Evolutionary conservation across 1,140 invertebrate genomes (phyloP).

Genomic region (Heliconius congener): DNA sequence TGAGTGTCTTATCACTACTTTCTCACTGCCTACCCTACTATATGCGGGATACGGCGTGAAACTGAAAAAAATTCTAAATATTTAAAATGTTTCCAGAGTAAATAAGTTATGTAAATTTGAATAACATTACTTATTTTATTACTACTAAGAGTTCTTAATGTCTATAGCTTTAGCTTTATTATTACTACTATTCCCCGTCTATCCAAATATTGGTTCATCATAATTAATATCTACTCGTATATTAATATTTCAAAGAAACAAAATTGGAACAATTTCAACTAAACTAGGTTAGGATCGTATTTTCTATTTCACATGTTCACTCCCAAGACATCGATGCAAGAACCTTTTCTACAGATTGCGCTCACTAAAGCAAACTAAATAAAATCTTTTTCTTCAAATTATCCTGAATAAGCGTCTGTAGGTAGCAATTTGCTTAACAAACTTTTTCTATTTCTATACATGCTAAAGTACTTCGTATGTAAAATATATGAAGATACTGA

Average conservation of each 20-base stretch:
- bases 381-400: conserved; percentile 5
- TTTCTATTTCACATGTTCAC: background rate
- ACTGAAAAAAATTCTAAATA: no score
- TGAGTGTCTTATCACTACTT: no score
- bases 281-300: background rate
- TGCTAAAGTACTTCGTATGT: background rate
- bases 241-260: background rate
- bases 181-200: no score
- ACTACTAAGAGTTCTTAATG: no score
- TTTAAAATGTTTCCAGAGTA: no score
- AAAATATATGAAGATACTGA: background rate
- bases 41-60: no score
- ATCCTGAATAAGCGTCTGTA: background rate
- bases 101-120: no score
- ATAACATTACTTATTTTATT: no score
- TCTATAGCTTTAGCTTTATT: no score
- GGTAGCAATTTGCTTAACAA: background rate
- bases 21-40: no score
- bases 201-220: background rate
- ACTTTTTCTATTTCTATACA: background rate
- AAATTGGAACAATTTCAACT: background rate
- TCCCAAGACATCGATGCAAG: conserved; percentile 2
- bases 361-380: background rate
- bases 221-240: background rate
- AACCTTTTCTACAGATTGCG: conserved; percentile 5